Conservation (phyloP, 2,113 vertebrate species). For the Heterotilapia buettikoferi region DNA sequence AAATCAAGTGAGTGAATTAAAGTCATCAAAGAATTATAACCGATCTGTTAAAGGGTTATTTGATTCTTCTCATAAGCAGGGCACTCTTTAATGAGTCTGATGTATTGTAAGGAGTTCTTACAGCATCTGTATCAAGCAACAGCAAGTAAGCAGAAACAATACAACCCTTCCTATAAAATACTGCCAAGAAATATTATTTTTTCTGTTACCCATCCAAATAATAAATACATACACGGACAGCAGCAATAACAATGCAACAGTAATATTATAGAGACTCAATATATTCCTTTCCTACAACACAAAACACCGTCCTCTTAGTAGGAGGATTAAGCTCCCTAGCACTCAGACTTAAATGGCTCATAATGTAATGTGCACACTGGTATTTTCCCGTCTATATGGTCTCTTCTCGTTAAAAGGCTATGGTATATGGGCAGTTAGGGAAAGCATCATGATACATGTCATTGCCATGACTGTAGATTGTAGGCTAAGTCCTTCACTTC, state of each 20-base stretch:
- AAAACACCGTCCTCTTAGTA: background rate
- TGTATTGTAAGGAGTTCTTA: background rate
- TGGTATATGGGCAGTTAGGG: background rate
- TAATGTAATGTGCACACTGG: constrained; percentile 52
- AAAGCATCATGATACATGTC: background rate
- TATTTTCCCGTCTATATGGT: constrained; percentile 44
- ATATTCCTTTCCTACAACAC: background rate
- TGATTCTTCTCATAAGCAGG: background rate
- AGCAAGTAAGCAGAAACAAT: background rate
- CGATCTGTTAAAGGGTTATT: background rate
- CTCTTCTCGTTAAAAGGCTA: constrained; percentile 14
- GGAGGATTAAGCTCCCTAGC: constrained; percentile 13
- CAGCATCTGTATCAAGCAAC: background rate
- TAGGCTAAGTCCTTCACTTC: background rate
- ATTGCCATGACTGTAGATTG: background rate
- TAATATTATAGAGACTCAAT: background rate
- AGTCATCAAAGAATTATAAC: background rate
- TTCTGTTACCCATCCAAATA: background rate
- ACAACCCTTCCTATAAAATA: background rate
- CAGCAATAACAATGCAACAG: background rate
- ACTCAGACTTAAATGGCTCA: constrained; percentile 48
- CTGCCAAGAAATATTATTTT: background rate
- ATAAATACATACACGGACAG: background rate
- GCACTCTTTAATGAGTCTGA: background rate
- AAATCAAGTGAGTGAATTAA: background rate